Evolutionary conservation across 2,888 invertebrate species (phyloP).

Genomic region (Ophonus ardosiacus): DNA sequence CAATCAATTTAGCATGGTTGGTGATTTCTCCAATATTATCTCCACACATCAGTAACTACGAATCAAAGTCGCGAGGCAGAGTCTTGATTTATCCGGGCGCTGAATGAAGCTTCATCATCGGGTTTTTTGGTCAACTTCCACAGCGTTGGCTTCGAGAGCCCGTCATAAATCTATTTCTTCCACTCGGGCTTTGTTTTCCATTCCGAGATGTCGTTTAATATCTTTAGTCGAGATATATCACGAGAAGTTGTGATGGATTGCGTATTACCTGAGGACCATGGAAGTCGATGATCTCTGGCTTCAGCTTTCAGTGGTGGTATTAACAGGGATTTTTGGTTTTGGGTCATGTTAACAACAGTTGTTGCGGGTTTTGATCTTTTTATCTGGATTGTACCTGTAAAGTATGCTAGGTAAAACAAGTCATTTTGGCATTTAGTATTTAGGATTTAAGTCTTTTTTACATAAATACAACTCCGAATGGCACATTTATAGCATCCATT

Average conservation of each 20-base stretch:
- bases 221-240: slow-evolving; percentile 23
- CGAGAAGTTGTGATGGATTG: neutral
- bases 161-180: slow-evolving; percentile 47
- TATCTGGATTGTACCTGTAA: too few species aligned
- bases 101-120: slow-evolving; percentile 34
- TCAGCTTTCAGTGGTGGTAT: too few species aligned
- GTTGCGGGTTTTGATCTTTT: too few species aligned
- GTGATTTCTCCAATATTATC: neutral
- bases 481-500: too few species aligned
- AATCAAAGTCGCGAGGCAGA: neutral
- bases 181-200: slow-evolving; percentile 31
- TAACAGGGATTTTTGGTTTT: too few species aligned
- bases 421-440: too few species aligned
- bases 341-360: too few species aligned
- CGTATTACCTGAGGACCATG: neutral
- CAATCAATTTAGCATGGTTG: neutral
- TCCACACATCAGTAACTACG: neutral
- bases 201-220: slow-evolving; percentile 41
- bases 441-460: too few species aligned
- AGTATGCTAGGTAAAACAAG: too few species aligned
- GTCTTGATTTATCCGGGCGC: slow-evolving; percentile 24
- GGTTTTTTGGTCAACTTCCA: slow-evolving; percentile 26
- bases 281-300: too few species aligned
- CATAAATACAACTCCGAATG: too few species aligned
- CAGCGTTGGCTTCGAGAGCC: slow-evolving; percentile 21